Conservation (phyloP, 2,113 vertebrate species). For the Xerus inauris region DNA sequence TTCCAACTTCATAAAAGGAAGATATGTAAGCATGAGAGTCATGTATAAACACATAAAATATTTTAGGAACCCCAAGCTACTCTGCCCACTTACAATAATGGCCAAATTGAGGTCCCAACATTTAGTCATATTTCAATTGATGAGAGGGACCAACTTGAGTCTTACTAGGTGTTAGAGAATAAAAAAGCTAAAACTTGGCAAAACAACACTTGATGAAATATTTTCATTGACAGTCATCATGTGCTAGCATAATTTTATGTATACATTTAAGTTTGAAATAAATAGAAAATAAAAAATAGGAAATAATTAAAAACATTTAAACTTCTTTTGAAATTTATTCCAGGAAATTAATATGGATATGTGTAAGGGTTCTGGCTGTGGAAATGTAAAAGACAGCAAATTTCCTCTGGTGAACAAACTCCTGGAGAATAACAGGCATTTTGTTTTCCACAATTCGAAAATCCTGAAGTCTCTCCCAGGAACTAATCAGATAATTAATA, state of each 20-base stretch:
- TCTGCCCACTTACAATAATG: neutral
- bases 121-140: neutral
- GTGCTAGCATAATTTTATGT: neutral
- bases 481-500: too few species aligned
- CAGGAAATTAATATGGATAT: neutral
- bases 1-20: neutral
- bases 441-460: too few species aligned
- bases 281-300: neutral
- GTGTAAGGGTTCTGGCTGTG: too few species aligned
- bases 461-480: too few species aligned
- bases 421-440: too few species aligned
- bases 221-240: neutral
- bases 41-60: neutral
- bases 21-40: neutral
- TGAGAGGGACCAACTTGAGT: neutral
- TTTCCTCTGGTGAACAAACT: too few species aligned
- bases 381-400: too few species aligned
- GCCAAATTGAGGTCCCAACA: neutral
- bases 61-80: neutral
- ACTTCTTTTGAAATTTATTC: neutral
- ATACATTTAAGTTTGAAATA: neutral
- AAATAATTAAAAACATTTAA: neutral
- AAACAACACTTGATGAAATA: neutral
- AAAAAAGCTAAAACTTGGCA: neutral
- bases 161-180: neutral